Percentiles rank a stretch among this genome's conserved stretches.
Conservation (phyloP, 2,113 vertebrate genomes). For the Pangasianodon gigas region DNA sequence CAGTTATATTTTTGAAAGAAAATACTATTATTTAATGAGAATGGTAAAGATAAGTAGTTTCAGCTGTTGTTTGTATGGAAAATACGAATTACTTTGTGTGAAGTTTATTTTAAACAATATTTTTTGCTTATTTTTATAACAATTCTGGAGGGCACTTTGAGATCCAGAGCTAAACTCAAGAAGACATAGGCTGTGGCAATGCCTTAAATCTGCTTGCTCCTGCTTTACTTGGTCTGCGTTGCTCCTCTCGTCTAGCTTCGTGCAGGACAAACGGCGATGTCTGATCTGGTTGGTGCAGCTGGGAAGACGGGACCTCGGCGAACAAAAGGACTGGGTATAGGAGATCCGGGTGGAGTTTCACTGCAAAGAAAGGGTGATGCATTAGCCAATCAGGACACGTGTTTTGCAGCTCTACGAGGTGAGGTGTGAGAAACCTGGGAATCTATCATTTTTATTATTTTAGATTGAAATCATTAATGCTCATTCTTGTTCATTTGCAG, state of each 20-base stretch:
- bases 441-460: background rate
- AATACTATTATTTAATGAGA: background rate
- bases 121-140: background rate
- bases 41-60: background rate
- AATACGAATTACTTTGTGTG: too few relatives aligned
- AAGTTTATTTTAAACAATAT: background rate
- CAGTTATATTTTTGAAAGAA: background rate
- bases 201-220: background rate
- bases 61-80: background rate
- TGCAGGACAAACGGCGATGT: slow-evolving; percentile 52
- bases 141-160: background rate
- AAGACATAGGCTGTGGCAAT: background rate
- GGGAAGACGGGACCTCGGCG: slow-evolving; percentile 70
- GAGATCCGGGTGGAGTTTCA: slow-evolving; percentile 54
- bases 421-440: background rate
- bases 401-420: slow-evolving; percentile 81
- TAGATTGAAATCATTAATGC: background rate
- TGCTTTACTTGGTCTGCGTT: background rate
- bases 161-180: background rate
- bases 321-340: slow-evolving; percentile 66
- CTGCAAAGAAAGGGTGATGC: slow-evolving; percentile 80
- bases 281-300: slow-evolving; percentile 63
- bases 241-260: slow-evolving; percentile 62
- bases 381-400: slow-evolving; percentile 82
- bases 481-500: slow-evolving; percentile 61